These are phyloP conservation scores for Cyclina sinensis DNA, from an alignment of 1,140 invertebrate genomes.

Conservation along the genomic window DNA sequence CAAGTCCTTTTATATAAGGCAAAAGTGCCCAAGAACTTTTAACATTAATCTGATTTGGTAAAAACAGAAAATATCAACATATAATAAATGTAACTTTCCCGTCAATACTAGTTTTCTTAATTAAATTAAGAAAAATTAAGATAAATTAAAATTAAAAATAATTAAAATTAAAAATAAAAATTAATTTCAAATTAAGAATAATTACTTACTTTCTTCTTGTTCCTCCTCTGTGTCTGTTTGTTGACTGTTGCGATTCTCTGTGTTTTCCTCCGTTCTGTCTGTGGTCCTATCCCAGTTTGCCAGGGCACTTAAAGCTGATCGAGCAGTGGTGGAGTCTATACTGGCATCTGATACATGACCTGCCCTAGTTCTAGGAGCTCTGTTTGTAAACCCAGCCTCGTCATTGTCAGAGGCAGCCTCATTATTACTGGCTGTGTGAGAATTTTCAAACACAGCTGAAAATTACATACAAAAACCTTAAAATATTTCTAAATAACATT, in stretches of 20 bases:
- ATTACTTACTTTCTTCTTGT: conserved; percentile 85
- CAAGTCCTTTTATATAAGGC: too few species aligned
- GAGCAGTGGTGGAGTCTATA: conserved; percentile 68
- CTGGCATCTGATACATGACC: conserved; percentile 32
- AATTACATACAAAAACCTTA: too few species aligned
- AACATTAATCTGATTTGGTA: too few species aligned
- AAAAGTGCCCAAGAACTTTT: too few species aligned
- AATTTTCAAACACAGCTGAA: conserved; percentile 56
- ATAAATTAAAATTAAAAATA: too few species aligned
- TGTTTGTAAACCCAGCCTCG: conserved; percentile 71
- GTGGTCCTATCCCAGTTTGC: conserved; percentile 39
- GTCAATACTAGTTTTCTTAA: too few species aligned
- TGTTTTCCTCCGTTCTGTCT: neutral
- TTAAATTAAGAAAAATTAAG: too few species aligned
- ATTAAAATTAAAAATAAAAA: too few species aligned
- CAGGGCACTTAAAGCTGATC: conserved; percentile 69
- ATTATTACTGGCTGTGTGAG: conserved; percentile 22
- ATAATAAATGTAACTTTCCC: too few species aligned
- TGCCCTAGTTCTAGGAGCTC: conserved; percentile 28
- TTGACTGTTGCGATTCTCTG: neutral
- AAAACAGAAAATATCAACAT: too few species aligned
- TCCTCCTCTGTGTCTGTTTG: conserved; percentile 69
- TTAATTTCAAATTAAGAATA: too few species aligned
- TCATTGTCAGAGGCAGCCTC: conserved; percentile 51
- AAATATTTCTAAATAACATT: too few species aligned